Percentiles rank a stretch among this genome's conserved stretches.
phyloP scores from a whole-genome alignment of 2,888 invertebrate genomes.

The Punctoribates punctum region DNA sequence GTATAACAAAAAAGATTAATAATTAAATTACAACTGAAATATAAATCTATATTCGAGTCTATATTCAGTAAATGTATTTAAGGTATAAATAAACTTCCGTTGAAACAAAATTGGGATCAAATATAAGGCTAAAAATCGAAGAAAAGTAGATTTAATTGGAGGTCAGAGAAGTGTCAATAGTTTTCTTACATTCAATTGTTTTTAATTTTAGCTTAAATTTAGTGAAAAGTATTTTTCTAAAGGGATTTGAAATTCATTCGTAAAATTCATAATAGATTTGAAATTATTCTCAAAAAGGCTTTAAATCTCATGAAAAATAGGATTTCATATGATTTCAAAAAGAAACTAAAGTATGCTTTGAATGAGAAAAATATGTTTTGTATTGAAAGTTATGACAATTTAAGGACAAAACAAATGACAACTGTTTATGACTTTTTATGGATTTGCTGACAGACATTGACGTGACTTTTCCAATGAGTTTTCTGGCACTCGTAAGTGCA shows the following conservation, averaged over 20 bases:
- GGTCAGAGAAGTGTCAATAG: no score
- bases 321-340: neutral
- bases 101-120: neutral
- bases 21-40: neutral
- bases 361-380: neutral
- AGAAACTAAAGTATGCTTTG: neutral
- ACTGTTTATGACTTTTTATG: slow-evolving; percentile 37
- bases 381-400: neutral
- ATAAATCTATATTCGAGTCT: neutral
- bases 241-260: neutral
- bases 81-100: neutral
- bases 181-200: no score
- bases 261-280: neutral
- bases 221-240: no score
- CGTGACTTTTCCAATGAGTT: slow-evolving; percentile 44
- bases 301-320: neutral
- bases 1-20: neutral
- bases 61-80: neutral
- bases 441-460: slow-evolving; percentile 43
- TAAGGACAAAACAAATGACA: neutral
- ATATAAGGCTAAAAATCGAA: neutral
- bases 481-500: slow-evolving; percentile 46
- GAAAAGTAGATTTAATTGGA: neutral
- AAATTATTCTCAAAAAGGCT: neutral
- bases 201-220: no score